Evolutionary conservation across 2,113 vertebrate genomes (phyloP).

Genomic region (Cebus imitator): DNA sequence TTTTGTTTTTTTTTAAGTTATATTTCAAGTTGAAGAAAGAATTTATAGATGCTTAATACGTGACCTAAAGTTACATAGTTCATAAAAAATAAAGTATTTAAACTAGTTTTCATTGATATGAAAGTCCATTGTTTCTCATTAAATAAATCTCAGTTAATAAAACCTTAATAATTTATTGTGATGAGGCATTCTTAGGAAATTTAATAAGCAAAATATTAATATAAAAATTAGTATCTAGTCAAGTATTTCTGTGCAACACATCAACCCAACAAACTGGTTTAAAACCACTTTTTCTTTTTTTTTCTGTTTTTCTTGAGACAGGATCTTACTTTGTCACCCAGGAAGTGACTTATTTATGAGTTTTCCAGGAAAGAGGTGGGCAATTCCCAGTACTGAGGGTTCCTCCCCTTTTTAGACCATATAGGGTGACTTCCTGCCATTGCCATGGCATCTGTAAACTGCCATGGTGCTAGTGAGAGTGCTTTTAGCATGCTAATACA

Average conservation of each 20-base stretch:
- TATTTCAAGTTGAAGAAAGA: too few species aligned
- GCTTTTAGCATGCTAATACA: too few species aligned
- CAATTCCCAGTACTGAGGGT: too few species aligned
- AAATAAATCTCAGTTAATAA: conserved; percentile 6
- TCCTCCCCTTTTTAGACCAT: too few species aligned
- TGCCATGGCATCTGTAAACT: too few species aligned
- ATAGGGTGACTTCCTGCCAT: too few species aligned
- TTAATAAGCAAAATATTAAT: neutral
- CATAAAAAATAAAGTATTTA: neutral
- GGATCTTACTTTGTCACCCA: too few species aligned
- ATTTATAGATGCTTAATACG: neutral
- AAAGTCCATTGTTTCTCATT: neutral
- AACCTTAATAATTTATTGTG: neutral
- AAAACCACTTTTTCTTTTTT: neutral
- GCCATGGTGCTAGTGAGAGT: too few species aligned
- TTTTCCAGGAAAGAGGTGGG: too few species aligned
- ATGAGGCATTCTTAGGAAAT: neutral
- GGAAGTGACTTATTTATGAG: too few species aligned
- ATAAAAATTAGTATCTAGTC: neutral
- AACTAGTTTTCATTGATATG: neutral
- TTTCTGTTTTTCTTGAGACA: too few species aligned
- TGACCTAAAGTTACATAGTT: neutral
- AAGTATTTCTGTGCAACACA: neutral
- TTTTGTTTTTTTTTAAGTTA: too few species aligned
- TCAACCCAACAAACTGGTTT: neutral